Conservation (phyloP, 1,140 invertebrate species). For the Eurosta solidaginis region DNA sequence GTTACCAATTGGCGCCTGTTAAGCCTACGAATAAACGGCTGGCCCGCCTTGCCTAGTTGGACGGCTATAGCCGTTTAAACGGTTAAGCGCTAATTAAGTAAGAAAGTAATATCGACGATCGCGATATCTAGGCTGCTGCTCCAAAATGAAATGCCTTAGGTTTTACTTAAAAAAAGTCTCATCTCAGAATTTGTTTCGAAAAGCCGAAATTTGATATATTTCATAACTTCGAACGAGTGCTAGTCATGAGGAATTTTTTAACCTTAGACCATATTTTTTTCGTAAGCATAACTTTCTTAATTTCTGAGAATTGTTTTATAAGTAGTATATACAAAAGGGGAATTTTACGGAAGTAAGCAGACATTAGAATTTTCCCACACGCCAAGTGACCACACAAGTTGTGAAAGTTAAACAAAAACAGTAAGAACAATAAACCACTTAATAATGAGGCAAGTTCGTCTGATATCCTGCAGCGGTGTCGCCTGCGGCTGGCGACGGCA, state of each 20-base stretch:
- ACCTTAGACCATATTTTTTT: no score
- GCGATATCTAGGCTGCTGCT: background rate
- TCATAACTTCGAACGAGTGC: background rate
- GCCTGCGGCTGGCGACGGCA: background rate
- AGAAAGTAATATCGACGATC: no score
- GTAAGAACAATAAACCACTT: background rate
- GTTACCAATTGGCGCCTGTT: no score
- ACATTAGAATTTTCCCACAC: background rate
- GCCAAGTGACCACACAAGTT: conserved; percentile 8
- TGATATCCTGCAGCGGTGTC: background rate
- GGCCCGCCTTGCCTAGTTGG: no score
- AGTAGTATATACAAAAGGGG: no score
- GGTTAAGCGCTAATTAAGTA: no score
- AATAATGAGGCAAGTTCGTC: background rate
- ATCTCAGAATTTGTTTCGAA: no score
- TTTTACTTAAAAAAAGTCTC: background rate
- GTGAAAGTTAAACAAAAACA: background rate
- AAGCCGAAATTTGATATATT: background rate
- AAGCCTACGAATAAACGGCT: no score
- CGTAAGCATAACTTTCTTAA: no score
- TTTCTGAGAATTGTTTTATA: no score
- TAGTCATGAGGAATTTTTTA: no score
- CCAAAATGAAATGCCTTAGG: background rate
- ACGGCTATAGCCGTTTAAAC: no score
- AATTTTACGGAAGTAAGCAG: background rate